These are phyloP conservation scores for Stercorarius parasiticus DNA, from an alignment of 2,113 vertebrate genomes.

Conservation along the genomic window DNA sequence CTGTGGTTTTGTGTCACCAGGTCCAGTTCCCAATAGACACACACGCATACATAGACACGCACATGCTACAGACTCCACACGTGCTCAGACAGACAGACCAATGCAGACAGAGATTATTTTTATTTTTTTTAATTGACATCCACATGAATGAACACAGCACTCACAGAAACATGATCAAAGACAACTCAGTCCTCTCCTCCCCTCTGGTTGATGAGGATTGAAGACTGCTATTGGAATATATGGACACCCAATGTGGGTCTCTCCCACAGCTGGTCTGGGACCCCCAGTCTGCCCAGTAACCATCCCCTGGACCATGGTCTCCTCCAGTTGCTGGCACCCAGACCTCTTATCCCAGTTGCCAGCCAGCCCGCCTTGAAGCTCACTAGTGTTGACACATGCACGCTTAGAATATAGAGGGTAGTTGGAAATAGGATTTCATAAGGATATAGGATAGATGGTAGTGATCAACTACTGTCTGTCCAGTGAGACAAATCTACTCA, in stretches of 20 bases:
- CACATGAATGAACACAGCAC: neutral
- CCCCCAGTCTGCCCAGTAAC: neutral
- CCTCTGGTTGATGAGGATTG: neutral
- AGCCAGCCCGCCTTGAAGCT: neutral
- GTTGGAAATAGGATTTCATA: neutral
- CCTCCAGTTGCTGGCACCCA: neutral
- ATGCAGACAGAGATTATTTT: neutral
- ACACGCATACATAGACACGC: neutral
- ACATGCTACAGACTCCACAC: neutral
- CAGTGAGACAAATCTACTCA: neutral
- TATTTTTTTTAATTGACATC: neutral
- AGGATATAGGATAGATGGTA: neutral
- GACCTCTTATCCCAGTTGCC: neutral
- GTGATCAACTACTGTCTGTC: neutral
- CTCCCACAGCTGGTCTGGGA: neutral
- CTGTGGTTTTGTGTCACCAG: neutral
- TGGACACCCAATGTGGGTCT: neutral
- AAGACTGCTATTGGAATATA: neutral
- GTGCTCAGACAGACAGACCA: neutral
- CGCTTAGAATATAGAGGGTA: neutral
- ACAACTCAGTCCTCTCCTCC: neutral
- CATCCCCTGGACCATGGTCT: neutral
- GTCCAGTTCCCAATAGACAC: neutral
- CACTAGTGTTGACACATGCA: neutral
- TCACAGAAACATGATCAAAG: neutral